Evolutionary conservation across 2,113 vertebrate genomes (phyloP).

Genomic region (Coryphaenoides rupestris): DNA sequence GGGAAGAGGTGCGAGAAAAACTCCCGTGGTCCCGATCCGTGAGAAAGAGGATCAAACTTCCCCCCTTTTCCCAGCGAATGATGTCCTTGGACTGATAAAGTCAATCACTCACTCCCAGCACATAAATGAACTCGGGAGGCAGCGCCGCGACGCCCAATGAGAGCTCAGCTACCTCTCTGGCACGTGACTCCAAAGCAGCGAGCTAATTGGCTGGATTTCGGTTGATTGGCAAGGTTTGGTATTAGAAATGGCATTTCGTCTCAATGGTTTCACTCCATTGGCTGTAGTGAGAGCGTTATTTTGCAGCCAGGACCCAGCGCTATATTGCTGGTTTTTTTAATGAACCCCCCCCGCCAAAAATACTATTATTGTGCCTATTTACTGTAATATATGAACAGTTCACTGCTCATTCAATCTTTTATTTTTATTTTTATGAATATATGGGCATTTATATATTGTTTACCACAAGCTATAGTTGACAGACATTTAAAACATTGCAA

Average conservation of each 20-base stretch:
- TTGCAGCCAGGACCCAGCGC: conserved; percentile 77
- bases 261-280: conserved; percentile 80
- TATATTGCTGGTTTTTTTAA: conserved; percentile 38
- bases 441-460: too few relatives aligned
- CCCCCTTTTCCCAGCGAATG: conserved; percentile 85
- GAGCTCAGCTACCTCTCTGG: conserved; percentile 59
- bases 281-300: conserved; percentile 67
- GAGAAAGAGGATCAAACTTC: conserved; percentile 82
- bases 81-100: conserved; percentile 96
- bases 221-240: conserved; percentile 79
- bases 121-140: conserved; percentile 91
- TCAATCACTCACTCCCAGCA: conserved; percentile 91
- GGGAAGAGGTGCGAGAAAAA: conserved; percentile 48
- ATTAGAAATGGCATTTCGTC: conserved; percentile 83
- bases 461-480: too few relatives aligned
- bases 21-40: conserved; percentile 78
- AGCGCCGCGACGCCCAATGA: conserved; percentile 81
- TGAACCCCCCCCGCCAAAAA: too few relatives aligned
- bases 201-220: conserved; percentile 75
- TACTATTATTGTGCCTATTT: too few relatives aligned
- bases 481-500: too few relatives aligned
- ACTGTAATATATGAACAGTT: too few relatives aligned
- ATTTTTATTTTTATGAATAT: too few relatives aligned
- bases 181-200: conserved; percentile 76
- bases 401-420: too few relatives aligned